Base-by-base conservation (phyloP, 64 coral and sea anemone genomes). In the Stylophora pistillata region DNA sequence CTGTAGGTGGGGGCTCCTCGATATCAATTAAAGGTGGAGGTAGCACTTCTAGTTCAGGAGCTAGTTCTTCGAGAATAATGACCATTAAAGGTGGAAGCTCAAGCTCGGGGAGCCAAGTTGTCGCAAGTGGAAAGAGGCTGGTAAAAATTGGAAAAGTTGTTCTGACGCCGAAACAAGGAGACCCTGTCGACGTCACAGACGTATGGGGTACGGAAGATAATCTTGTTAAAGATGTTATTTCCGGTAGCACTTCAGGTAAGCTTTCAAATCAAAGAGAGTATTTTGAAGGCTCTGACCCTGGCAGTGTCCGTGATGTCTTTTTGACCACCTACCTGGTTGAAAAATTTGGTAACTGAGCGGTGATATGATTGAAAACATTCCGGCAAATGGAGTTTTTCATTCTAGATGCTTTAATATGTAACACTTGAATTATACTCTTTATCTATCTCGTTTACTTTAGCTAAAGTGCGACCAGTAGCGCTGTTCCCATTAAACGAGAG, bases 401-500 rank as follows among this genome's bases (percentile, higher is more conserved):
- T 47, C 0, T 47, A 47, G 37, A 3, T 47, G 0, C 37, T 47
- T n/a, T 47, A 47, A 47, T 7, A 47, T 47, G 37, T 47, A 4
- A 47, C 37, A 47, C 37, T 47, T 47, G 37, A 47, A 47, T 47
- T 7, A 47, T 47, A 47, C 37, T 47, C 37, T 47, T 47, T 47
- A 47, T 34, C 1, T 33, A 5, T 3, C 21, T n/a, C 33, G 11
- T 57, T 76, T 14, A 15, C 12, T 17, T 27, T 20, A 63, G 74
- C 27, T 32, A 88, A 53, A 10, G 23, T 77, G 16, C 30, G 78
- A 32, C 88, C 72, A 23, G 78, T 90, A 21, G 78, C 88, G 25
- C 68, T 90, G 55, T 90, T 82, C 72, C 65, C 88, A 18, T 17
- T 90, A 14, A 72, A 90, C 27, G 88, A 65, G 23, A 82, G 59